Evolutionary conservation across 2,113 vertebrate genomes (phyloP).

Genomic region (Rutilus rutilus): DNA sequence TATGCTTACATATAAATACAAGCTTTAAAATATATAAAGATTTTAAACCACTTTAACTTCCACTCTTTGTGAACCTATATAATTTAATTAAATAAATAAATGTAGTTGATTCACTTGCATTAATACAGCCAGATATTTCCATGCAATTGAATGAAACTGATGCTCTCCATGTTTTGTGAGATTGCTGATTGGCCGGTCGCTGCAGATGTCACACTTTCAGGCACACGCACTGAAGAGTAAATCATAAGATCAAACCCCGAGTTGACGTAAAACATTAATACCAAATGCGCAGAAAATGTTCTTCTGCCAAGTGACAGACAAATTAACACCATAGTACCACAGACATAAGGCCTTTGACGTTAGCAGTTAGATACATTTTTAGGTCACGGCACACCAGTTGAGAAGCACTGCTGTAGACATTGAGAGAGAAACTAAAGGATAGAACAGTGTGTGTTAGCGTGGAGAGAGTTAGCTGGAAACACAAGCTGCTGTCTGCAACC

Average conservation of each 20-base stretch:
- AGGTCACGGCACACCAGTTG: neutral
- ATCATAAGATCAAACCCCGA: neutral
- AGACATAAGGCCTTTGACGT: neutral
- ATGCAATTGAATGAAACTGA: neutral
- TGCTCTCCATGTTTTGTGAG: neutral
- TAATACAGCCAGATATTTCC: neutral
- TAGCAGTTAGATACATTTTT: neutral
- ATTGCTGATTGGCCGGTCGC: neutral
- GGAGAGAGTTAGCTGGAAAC: slow-evolving; percentile 30
- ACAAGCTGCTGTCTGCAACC: slow-evolving; percentile 25
- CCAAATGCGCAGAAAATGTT: neutral
- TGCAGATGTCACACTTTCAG: neutral
- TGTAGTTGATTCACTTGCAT: neutral
- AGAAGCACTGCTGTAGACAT: slow-evolving; percentile 37
- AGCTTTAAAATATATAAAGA: neutral
- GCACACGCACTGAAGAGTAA: neutral
- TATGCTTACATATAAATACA: neutral
- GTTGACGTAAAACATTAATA: neutral
- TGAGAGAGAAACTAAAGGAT: slow-evolving; percentile 32
- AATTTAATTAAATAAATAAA: neutral
- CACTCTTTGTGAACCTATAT: no score
- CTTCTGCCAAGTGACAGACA: neutral
- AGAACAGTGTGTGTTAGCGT: slow-evolving; percentile 51
- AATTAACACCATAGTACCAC: neutral
- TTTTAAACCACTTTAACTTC: no score